Evolutionary conservation across 1,140 invertebrate species (phyloP).

Genomic region (Ladona fulva): DNA sequence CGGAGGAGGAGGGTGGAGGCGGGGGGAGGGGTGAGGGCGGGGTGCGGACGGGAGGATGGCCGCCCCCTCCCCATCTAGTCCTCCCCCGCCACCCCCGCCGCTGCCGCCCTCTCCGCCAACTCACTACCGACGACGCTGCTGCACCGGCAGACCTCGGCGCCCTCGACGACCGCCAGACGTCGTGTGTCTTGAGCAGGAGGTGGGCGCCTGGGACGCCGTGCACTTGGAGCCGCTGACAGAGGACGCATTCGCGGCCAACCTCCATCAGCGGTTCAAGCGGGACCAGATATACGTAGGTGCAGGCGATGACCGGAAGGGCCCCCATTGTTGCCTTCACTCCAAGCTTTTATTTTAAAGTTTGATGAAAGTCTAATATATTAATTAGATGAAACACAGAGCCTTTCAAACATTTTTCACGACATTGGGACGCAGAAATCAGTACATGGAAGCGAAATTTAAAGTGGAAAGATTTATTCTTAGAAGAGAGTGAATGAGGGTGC

Average conservation of each 20-base stretch:
- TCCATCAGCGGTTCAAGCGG: conserved; percentile 63
- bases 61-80: background rate
- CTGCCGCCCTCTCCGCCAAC: background rate
- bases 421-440: no score
- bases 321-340: background rate
- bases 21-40: background rate
- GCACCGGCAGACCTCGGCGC: background rate
- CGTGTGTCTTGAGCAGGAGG: conserved; percentile 30
- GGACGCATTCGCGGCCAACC: conserved; percentile 63
- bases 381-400: no score
- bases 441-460: no score
- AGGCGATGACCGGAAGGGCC: background rate
- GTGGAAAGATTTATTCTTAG: no score
- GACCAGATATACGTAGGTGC: conserved; percentile 67
- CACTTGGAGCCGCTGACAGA: conserved; percentile 64
- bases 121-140: background rate
- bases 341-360: no score
- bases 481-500: no score
- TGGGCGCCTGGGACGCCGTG: conserved; percentile 66
- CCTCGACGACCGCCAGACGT: conserved; percentile 13
- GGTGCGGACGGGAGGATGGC: background rate
- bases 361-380: no score
- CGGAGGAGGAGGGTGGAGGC: background rate
- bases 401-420: no score
- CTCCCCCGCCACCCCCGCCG: background rate